phyloP scores from a whole-genome alignment of 2,888 invertebrate species.

The Lampropteryx suffumata region DNA sequence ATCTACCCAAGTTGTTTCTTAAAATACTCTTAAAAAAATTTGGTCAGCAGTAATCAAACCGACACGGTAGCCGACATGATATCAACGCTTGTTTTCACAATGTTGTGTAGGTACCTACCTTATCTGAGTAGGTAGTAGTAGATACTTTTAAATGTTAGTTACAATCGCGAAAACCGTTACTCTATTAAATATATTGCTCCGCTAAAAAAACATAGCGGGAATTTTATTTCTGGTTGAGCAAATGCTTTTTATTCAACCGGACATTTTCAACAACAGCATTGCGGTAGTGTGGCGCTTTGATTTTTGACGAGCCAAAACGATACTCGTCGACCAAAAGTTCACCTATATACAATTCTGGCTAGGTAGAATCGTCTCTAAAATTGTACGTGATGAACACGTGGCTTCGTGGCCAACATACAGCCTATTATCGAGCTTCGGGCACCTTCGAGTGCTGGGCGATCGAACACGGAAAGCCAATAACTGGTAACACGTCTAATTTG shows the following conservation, averaged over 20 bases:
- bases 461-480: too few relatives aligned
- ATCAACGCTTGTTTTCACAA: too few relatives aligned
- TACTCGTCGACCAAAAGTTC: neutral
- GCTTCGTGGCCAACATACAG: neutral
- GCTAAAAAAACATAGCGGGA: slow-evolving; percentile 6
- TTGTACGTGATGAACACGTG: neutral
- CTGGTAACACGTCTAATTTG: too few relatives aligned
- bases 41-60: too few relatives aligned
- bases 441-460: too few relatives aligned
- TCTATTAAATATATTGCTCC: slow-evolving; percentile 5
- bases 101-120: too few relatives aligned
- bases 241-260: slow-evolving; percentile 9
- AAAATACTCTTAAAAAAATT: too few relatives aligned
- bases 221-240: neutral
- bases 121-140: too few relatives aligned
- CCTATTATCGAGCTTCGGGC: neutral
- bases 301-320: slow-evolving; percentile 1
- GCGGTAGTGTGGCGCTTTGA: slow-evolving; percentile 5
- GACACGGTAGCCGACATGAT: too few relatives aligned
- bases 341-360: slow-evolving; percentile 1
- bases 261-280: slow-evolving; percentile 15
- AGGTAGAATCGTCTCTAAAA: neutral
- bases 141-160: neutral
- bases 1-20: too few relatives aligned
- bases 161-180: slow-evolving; percentile 12